These are phyloP conservation scores for Rhingia rostrata DNA, from an alignment of 2,888 invertebrate species.

Conservation along the genomic window DNA sequence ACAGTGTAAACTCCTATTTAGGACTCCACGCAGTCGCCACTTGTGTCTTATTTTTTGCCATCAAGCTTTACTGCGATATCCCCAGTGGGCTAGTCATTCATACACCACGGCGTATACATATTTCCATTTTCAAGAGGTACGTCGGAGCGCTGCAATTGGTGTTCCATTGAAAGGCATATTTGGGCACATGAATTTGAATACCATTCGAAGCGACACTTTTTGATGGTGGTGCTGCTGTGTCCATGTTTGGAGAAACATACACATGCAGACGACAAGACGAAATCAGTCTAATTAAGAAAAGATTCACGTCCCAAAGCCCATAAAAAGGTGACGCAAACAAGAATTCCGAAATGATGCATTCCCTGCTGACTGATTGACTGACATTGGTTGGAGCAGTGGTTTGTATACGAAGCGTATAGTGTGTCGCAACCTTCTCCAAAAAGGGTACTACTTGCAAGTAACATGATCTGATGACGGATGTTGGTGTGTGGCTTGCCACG, in stretches of 20 bases:
- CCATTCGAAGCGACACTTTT: slow-evolving; percentile 58
- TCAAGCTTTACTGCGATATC: slow-evolving; percentile 37
- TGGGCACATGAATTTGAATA: slow-evolving; percentile 73
- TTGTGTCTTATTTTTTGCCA: slow-evolving; percentile 40
- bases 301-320: slow-evolving; percentile 60
- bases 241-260: slow-evolving; percentile 44
- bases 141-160: slow-evolving; percentile 49
- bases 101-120: slow-evolving; percentile 41
- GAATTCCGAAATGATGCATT: slow-evolving; percentile 52
- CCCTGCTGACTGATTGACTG: slow-evolving; percentile 30
- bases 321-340: slow-evolving; percentile 60
- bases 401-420: slow-evolving; percentile 13
- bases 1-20: slow-evolving; percentile 53
- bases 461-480: slow-evolving; percentile 57
- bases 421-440: slow-evolving; percentile 38
- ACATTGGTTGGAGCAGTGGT: slow-evolving; percentile 21
- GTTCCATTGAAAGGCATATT: slow-evolving; percentile 65
- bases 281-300: slow-evolving; percentile 61
- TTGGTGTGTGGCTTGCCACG: slow-evolving; percentile 31
- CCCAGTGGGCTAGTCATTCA: slow-evolving; percentile 57
- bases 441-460: slow-evolving; percentile 17
- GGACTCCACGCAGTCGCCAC: slow-evolving; percentile 18
- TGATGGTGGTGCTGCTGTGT: slow-evolving; percentile 45
- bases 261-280: slow-evolving; percentile 10
- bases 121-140: slow-evolving; percentile 61